These are phyloP conservation scores for Chaetorhynchus papuensis DNA, from an alignment of 2,113 vertebrate species.

Conservation along the genomic window DNA sequence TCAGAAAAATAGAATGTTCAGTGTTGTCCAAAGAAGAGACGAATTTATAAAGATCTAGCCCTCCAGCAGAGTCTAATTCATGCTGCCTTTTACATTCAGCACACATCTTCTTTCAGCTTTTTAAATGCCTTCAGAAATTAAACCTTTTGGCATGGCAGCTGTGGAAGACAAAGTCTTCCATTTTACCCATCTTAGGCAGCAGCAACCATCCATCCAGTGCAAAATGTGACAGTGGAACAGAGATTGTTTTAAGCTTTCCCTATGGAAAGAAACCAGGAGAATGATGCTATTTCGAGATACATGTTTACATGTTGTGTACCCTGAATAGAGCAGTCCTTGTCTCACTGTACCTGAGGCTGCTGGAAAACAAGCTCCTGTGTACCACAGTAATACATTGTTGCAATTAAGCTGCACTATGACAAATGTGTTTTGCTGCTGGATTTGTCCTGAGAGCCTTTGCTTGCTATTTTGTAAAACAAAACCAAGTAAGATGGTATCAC, in stretches of 20 bases:
- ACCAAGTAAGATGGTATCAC: background rate
- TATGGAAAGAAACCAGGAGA: background rate
- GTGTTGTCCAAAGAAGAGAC: background rate
- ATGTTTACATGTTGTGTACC: background rate
- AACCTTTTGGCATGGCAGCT: conserved; percentile 16
- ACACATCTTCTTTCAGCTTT: background rate
- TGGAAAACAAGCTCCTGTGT: background rate
- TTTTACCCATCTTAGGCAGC: conserved; percentile 4
- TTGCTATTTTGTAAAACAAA: background rate
- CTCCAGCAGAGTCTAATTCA: background rate
- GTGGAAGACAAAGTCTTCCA: conserved; percentile 6
- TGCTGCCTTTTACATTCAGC: conserved; percentile 11
- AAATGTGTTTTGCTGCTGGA: background rate
- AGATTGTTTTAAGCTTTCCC: background rate
- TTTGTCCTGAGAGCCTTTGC: background rate
- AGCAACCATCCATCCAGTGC: background rate
- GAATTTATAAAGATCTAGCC: background rate
- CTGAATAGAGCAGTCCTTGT: background rate
- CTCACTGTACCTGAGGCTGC: background rate
- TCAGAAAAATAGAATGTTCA: background rate
- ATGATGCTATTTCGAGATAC: background rate
- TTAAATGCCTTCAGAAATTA: background rate
- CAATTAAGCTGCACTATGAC: background rate
- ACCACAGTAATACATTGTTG: background rate
- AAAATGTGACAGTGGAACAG: background rate